Evolutionary conservation across 2,888 invertebrate species (phyloP), one percentile per base, ranked within the genome.

Genomic region (Panzeria rudis): DNA sequence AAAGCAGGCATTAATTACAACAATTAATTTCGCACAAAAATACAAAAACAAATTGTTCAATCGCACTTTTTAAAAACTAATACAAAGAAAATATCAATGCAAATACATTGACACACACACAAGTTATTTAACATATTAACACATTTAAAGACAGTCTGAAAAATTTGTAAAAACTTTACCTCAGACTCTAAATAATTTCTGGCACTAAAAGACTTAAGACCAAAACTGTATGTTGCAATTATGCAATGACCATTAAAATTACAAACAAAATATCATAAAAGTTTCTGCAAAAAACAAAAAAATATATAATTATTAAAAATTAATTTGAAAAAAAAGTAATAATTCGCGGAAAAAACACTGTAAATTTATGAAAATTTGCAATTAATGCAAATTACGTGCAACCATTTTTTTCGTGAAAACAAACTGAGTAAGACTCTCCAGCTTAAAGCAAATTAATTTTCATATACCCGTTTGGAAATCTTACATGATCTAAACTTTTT

Each of bases 21-120:
- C 85, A 85, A 85, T 82, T 85, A 85, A 85, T 85, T 82, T 85
- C 85, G 78, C 81, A 85, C 84, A 56, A 71, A 56, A 71, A 17
- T 44, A 44, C 32, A 59, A 23, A 17, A 35, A 50, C 29, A 44
- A 41, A 17, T 13, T 71, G 29, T 59, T 64, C 20, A 69, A 64
- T 76, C 76, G 69, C 82, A 83, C 76, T 83, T 76, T 71, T 29
- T 29, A 23, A 73, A 66, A 35, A 73, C 66, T 2, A 32, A 41
- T 35, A 72, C 75, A 41, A 5, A 44, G 29, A 50, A 47, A 20
- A 20, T n/a, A 25, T 2, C 32, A 35, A 32, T 54, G 71, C 29
- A 59, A 35, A 7, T 20, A 35, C 32, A 61, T 17, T n/a, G 5
- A 47, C 44, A 23, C 9, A 56, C 7, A 23, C 9, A 32, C n/a